Percentiles rank a stretch among this genome's conserved stretches.
These are phyloP conservation scores for Cheilosia urbana DNA, from an alignment of 2,888 invertebrate genomes.

Conservation along the genomic window DNA sequence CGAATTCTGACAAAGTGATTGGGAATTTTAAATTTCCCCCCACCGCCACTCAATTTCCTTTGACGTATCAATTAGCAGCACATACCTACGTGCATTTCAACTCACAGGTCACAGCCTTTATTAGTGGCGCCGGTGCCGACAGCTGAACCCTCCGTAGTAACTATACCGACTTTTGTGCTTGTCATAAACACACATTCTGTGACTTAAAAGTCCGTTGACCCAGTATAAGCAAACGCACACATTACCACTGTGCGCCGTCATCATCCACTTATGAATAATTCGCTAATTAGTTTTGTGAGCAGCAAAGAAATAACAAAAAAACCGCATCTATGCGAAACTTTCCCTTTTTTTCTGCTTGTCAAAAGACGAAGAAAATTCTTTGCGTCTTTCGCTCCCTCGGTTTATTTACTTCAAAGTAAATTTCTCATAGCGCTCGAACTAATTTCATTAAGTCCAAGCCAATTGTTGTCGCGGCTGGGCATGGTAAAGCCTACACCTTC, in stretches of 20 bases:
- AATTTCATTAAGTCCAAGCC: conserved; percentile 71
- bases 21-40: conserved; percentile 22
- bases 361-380: conserved; percentile 42
- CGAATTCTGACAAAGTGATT: conserved; percentile 31
- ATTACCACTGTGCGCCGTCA: conserved; percentile 6
- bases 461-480: conserved; percentile 54
- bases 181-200: conserved; percentile 1
- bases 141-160: not conserved
- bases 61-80: conserved; percentile 46
- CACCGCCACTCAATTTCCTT: conserved; percentile 7
- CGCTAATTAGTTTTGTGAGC: conserved; percentile 62
- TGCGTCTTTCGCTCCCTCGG: not conserved
- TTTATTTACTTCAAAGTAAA: conserved; percentile 68
- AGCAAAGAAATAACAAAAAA: conserved; percentile 1
- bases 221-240: conserved; percentile 8
- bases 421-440: conserved; percentile 38
- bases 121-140: not conserved
- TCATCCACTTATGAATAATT: conserved; percentile 65
- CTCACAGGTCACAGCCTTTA: not conserved
- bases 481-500: conserved; percentile 38
- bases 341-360: conserved; percentile 32
- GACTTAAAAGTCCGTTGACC: conserved; percentile 46
- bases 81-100: not conserved
- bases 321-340: conserved; percentile 18
- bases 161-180: conserved; percentile 40